phyloP scores from a whole-genome alignment of 2,888 invertebrate species.

The Napeogenes inachia region DNA sequence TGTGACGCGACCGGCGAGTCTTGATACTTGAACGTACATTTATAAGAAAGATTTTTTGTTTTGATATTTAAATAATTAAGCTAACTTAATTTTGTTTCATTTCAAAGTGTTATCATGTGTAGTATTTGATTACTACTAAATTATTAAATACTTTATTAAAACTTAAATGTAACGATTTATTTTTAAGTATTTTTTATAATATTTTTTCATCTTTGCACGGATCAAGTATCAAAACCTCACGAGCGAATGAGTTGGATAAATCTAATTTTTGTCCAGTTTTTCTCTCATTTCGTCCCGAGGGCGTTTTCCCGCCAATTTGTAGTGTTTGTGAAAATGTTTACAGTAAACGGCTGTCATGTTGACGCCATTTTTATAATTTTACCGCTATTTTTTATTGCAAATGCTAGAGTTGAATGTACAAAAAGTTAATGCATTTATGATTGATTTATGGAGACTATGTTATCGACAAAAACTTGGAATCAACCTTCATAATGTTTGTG shows the following conservation, averaged over 20 bases:
- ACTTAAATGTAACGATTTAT: neutral
- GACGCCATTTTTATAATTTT: constrained; percentile 28
- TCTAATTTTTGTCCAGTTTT: constrained; percentile 74
- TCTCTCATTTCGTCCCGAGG: constrained; percentile 59
- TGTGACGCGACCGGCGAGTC: constrained; percentile 18
- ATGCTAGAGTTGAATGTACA: constrained; percentile 26
- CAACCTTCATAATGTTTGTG: constrained; percentile 1
- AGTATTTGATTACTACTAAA: too few relatives aligned
- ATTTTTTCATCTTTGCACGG: too few relatives aligned
- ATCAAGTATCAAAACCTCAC: constrained; percentile 50
- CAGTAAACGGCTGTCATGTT: constrained; percentile 55
- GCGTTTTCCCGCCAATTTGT: constrained; percentile 69
- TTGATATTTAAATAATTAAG: too few relatives aligned
- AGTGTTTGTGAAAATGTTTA: constrained; percentile 66
- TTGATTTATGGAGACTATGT: constrained; percentile 6
- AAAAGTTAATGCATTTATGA: constrained; percentile 34
- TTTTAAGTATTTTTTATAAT: neutral
- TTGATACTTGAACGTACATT: constrained; percentile 47
- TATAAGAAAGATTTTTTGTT: too few relatives aligned
- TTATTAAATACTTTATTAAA: too few relatives aligned
- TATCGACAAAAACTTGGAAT: neutral
- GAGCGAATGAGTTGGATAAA: constrained; percentile 50
- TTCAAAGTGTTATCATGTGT: too few relatives aligned
- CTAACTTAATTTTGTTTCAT: too few relatives aligned
- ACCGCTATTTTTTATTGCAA: constrained; percentile 12